Conservation (phyloP, 2,888 invertebrate genomes). For the Tanypteryx hageni region DNA sequence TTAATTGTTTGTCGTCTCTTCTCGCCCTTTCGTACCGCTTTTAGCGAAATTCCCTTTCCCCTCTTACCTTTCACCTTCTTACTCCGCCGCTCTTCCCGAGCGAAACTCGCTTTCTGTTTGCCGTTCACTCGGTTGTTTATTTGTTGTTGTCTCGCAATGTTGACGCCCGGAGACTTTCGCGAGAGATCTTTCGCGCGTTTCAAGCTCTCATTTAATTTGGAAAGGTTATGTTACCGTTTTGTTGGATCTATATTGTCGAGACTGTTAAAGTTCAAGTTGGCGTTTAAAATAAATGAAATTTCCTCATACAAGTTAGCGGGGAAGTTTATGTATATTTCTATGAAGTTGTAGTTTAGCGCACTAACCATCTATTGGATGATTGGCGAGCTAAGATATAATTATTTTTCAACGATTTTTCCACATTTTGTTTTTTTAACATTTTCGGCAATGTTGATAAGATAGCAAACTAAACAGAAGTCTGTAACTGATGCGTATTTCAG, state of each 20-base stretch:
- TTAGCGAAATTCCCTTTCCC: neutral
- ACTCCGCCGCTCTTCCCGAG: neutral
- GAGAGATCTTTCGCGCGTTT: neutral
- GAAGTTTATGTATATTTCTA: too few relatives aligned
- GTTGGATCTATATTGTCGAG: neutral
- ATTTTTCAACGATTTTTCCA: too few relatives aligned
- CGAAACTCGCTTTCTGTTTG: neutral
- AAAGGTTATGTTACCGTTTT: neutral
- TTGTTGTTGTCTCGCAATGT: neutral
- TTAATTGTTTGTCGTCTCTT: neutral
- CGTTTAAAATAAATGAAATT: too few relatives aligned
- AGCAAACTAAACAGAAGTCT: too few relatives aligned
- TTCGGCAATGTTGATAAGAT: too few relatives aligned
- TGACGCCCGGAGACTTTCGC: neutral
- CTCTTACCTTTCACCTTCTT: neutral
- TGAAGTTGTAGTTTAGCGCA: too few relatives aligned
- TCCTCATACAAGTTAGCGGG: too few relatives aligned
- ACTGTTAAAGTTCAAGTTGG: too few relatives aligned
- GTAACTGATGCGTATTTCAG: too few relatives aligned
- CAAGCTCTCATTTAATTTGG: neutral
- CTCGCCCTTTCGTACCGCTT: neutral
- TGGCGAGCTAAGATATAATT: too few relatives aligned
- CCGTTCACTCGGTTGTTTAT: neutral
- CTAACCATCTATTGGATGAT: too few relatives aligned
- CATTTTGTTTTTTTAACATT: too few relatives aligned